Evolutionary conservation across 1,140 invertebrate genomes (phyloP), one percentile per base, ranked within the genome.

Genomic region (Brachionus paranguensis): DNA sequence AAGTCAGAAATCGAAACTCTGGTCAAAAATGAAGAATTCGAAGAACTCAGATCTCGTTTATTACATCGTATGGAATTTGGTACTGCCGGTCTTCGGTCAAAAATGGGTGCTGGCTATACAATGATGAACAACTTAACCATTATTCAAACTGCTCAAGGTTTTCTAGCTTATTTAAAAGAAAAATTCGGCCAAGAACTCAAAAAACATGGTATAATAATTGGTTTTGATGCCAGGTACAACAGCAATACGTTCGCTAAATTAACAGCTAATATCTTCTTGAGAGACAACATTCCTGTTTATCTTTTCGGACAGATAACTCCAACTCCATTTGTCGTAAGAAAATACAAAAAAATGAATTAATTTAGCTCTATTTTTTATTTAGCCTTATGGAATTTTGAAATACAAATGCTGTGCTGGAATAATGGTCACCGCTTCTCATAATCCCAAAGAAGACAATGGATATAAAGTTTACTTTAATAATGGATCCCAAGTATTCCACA

Each of bases 391-490:
- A 3, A 93, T 96, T 4, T 88, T 90, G 12, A 90, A 92, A 84
- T 93, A 92, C 41, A 92, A 92, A 33, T 93, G 93, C 81, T 92
- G 92, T 4, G 93, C 92, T 74, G 96, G 96, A 5, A 92, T 98
- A 7, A 96, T 98, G 95, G 92, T 99, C 0, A 99, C 98, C 14
- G 97, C 98, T 0, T 99, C 96, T 0, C 97, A 99, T 86, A 99
- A 99, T 91, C 97, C 97, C 0, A 98, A 98, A 90, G 93, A 98
- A 74, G 97, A 99, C 88, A 99, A 99, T 90, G 98, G 98, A 4
- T 99, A 99, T 88, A 99, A 99, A 91, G 95, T 90, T 4, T 99
- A 98, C 88, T 97, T 96, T 93, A 90, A 90, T 24, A 98, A 98
- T 89, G 95, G 96, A 1, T 93, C 94, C n/a, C 97, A 93, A 89